Evolutionary conservation across 2,113 vertebrate species (phyloP), one percentile per base, ranked within the genome.

Genomic region (Mus spicilegus): DNA sequence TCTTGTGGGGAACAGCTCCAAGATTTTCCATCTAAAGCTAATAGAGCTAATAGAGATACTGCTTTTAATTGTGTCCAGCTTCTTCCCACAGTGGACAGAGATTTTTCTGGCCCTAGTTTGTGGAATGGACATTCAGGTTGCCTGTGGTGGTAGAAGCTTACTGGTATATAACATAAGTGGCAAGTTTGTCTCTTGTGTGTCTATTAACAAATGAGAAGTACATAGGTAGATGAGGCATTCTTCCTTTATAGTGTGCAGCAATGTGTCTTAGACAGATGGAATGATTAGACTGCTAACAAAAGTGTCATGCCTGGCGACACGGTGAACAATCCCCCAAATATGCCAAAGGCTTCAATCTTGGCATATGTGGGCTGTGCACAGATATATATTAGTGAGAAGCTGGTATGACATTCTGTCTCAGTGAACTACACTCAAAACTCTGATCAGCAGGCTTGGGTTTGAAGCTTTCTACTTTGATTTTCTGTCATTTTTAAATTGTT

Each of bases 51-150:
- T 94, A 99, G 97, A 6, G 99, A 99, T 99, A 99, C 99, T 90
- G 99, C 99, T 96, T 99, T 99, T 87, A 99, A 13, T 99, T 95
- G 99, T 98, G 3, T 99, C 99, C 73, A 99, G 98, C n/a, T 99
- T 98, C 97, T 99, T 98, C 78, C 99, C 99, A 0, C 99, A 99
- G 61, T 99, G 98, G 0, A 99, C 98, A 0, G 99, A 98, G 97
- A 99, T 99, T 98, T 99, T 99, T 72, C 54, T 97, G 2, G 96
- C 67, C 3, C 97, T 95, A 0, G 96, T 95, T 0, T 96, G 97
- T 95, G 0, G 96, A 97, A 73, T 99, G 99, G 49, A 99, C 99
- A 99, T 99, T 51, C 76, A 19, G 26, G 13, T 78, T 78, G 42
- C 76, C 76, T 30, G 30, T 78, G 46, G 28, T 78, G 26, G 76